These are phyloP conservation scores for Trissolcus basalis DNA, from an alignment of 1,140 invertebrate species.

Conservation along the genomic window DNA sequence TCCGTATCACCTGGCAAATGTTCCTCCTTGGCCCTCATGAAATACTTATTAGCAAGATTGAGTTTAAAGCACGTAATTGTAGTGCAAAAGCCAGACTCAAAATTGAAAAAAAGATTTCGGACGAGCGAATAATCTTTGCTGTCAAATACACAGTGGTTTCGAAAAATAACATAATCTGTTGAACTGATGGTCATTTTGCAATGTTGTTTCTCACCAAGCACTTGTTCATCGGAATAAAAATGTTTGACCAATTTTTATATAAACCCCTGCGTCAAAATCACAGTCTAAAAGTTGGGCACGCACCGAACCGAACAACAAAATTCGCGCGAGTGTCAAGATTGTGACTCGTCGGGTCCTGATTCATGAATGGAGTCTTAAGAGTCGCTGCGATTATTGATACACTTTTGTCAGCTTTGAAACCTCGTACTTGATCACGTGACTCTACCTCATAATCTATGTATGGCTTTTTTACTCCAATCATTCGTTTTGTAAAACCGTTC, in stretches of 20 bases:
- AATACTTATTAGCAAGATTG: constrained; percentile 4
- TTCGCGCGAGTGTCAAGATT: constrained; percentile 18
- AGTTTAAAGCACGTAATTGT: constrained; percentile 17
- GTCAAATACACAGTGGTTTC: background rate
- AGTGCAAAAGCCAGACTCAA: constrained; percentile 16
- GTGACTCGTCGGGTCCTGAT: constrained; percentile 35
- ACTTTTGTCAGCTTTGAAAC: constrained; percentile 36
- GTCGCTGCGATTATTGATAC: constrained; percentile 22
- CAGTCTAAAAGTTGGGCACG: no score
- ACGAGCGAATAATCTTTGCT: constrained; percentile 4
- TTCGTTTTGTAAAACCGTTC: background rate
- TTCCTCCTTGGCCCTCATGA: background rate
- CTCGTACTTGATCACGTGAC: constrained; percentile 24
- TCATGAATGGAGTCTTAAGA: constrained; percentile 36
- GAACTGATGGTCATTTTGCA: background rate
- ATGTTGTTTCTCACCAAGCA: background rate
- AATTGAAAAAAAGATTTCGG: constrained; percentile 1
- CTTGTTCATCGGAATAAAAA: background rate
- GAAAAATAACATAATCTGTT: background rate
- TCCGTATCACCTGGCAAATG: constrained; percentile 3
- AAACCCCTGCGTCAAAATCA: no score
- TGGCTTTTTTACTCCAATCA: background rate
- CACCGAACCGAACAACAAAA: constrained; percentile 1
- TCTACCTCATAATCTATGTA: background rate
- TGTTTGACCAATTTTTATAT: background rate